These are phyloP conservation scores for Cnemophilus loriae DNA, from an alignment of 2,113 vertebrate species.

Conservation along the genomic window DNA sequence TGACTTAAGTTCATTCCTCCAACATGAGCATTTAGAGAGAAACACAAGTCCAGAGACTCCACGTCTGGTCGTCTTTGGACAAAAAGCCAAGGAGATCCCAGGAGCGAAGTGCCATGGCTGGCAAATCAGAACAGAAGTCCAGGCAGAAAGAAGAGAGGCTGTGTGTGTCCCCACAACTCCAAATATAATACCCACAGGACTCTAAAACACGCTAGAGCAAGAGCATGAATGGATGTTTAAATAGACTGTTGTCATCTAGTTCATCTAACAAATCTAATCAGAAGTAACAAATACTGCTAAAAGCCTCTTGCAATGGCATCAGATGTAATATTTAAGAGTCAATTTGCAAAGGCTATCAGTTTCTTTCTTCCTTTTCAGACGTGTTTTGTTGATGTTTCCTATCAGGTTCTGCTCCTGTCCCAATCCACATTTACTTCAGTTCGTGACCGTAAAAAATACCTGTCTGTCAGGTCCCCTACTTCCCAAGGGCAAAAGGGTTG, in stretches of 20 bases:
- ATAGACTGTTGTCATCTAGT: constrained; percentile 16
- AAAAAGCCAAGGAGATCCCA: background rate
- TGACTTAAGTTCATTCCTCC: background rate
- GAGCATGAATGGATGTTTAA: constrained; percentile 17
- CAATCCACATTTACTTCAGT: background rate
- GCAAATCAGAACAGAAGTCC: background rate
- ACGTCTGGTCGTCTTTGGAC: background rate
- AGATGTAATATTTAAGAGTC: background rate
- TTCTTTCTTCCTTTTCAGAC: background rate
- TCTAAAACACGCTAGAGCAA: background rate
- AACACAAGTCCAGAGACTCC: background rate
- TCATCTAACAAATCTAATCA: constrained; percentile 34
- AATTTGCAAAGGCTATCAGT: background rate
- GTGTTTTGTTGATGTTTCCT: background rate
- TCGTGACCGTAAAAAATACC: background rate
- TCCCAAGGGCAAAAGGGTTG: background rate
- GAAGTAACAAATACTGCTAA: constrained; percentile 6
- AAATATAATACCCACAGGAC: background rate
- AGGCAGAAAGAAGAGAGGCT: background rate
- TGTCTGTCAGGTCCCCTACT: background rate
- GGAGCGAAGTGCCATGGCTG: background rate
- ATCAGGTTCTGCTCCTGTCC: background rate
- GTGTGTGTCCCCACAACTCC: background rate
- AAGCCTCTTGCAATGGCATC: background rate
- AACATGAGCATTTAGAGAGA: background rate